Base-by-base conservation (phyloP, 2,888 invertebrate genomes). In the Xestoiulus laeticollis region DNA sequence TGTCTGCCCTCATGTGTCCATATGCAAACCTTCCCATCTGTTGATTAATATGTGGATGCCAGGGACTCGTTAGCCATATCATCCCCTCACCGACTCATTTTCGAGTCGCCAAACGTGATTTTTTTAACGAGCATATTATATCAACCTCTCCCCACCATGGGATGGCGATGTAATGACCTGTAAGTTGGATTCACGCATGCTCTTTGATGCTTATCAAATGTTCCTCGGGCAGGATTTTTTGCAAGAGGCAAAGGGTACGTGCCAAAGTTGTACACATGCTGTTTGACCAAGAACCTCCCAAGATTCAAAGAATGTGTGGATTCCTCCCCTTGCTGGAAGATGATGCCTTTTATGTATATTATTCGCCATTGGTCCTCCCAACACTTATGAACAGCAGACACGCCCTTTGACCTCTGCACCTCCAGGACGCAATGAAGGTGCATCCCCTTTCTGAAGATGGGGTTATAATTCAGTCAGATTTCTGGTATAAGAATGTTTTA, bases 121-220 rank as follows among this genome's bases (percentile, higher is more conserved):
- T 78, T 68, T 78, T 78, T 78, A 78, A 78, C 30, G 78, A 78
- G 78, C 78, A 16, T 78, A 78, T 78, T 26, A 78, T 30, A 26
- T 10, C 78, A 26, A 78, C 78, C 30, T 32, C 78, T 32, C 78
- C 78, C 78, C 78, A 78, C 78, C n/a, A 68, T 53, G 53, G 53
- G 16, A 53, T 53, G 53, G n/a, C 53, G 53, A 53, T 68, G 59
- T 68, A 78, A 78, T 30, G 78, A 78, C 78, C 78, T 78, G 14
- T 78, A 26, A 1, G 78, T 6, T 68, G 78, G 26, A 30, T 30
- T 22, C 26, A 68, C 68, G 68, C 68, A 68, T 68, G 68, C 68
- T 26, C 68, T 26, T 5, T 6, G 68, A 68, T 68, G 68, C 26
- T 68, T 68, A 68, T 68, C 68, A 12, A 38, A 26, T 26, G 68